Evolutionary conservation across 1,140 invertebrate species (phyloP), one percentile per base, ranked within the genome.

Genomic region (Anadara kagoshimensis): DNA sequence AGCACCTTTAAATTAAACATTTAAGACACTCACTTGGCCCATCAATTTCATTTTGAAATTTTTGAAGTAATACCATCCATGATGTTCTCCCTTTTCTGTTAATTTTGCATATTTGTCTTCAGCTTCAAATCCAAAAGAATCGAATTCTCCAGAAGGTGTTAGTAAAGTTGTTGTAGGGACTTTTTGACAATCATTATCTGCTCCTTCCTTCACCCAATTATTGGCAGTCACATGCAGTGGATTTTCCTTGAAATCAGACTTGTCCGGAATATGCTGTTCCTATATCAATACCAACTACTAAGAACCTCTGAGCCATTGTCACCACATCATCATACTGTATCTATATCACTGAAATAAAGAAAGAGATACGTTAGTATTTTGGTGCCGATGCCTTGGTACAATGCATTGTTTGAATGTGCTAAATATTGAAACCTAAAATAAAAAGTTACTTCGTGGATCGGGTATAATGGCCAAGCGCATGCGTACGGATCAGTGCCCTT

Each of bases 51-150:
- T 36, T 36, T 78, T 81, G n/a, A 81, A 78, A 16, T 59, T 51
- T 41, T 67, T 67, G 45, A 78, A 81, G 29, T 68, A 72, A 36
- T 53, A 77, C 79, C 79, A 81, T 14, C 65, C 12, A 3, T 51
- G 16, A 44, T 51, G 44, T 26, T 73, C 5, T 24, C 45, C 54
- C 2, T 49, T 3, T 36, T 49, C n/a, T 47, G 56, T 29, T 12
- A 69, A 20, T 12, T 8, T 54, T 2, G 49, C 24, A 22, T 81
- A 81, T 16, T 59, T 63, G 14, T 78, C 68, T 51, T 81, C 79
- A 36, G 79, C 79, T 22, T 81, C 76, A 45, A 64, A 69, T 36
- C 79, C 79, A 65, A 81, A 81, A 14, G 72, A 75, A 49, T 78
- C 53, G 36, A 80, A 80, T 16, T 73, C 56, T 12, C 47, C 41